Base-by-base conservation (phyloP, 2,113 vertebrate genomes). In the Microtus ochrogaster region DNA sequence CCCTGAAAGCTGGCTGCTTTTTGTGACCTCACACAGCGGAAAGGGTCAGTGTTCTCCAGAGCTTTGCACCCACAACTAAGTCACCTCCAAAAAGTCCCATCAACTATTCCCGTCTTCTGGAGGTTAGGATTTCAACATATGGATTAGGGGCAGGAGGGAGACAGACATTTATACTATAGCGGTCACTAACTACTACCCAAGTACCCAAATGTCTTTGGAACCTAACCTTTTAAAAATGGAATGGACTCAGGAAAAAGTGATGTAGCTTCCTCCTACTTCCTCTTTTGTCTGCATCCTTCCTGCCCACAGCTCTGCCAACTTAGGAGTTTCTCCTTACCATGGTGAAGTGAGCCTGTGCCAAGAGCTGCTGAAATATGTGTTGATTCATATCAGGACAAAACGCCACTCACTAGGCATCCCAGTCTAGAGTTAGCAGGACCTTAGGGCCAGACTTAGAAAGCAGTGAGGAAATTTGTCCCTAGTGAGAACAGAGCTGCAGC, bases 201-300 rank as follows among this genome's bases (percentile, higher is more conserved):
- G 21, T 61, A 92, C n/a, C 21, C 49, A 19, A 0, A 16, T 65
- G 28, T 61, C 36, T 39, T 61, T 82, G 58, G 82, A 96, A 85
- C 91, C 16, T 41, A 39, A 89, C 14, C 66, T 12, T 8, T 41
- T 82, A 49, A 39, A 70, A 86, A 58, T 82, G 78, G 78, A 82
- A 61, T 39, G 16, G 63, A 52, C n/a, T 72, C 52, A n/a, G 84
- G 44, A 78, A 47, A 24, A 88, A 93, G 65, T 13, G 52, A 79
- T 24, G 7, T 6, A 52, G 65, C 39, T 74, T 86, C 22, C 65
- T 94, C 72, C 55, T 79, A 10, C 76, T 86, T 95, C 83, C 30
- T 83, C 74, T 97, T 68, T 78, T 49, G 84, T 83, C 76, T 88
- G 92, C 55, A n/a, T 9, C 55, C 30, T 93, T 92, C 66, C 61